phyloP scores from a whole-genome alignment of 2,888 invertebrate genomes.

The Cosmopolites sordidus region DNA sequence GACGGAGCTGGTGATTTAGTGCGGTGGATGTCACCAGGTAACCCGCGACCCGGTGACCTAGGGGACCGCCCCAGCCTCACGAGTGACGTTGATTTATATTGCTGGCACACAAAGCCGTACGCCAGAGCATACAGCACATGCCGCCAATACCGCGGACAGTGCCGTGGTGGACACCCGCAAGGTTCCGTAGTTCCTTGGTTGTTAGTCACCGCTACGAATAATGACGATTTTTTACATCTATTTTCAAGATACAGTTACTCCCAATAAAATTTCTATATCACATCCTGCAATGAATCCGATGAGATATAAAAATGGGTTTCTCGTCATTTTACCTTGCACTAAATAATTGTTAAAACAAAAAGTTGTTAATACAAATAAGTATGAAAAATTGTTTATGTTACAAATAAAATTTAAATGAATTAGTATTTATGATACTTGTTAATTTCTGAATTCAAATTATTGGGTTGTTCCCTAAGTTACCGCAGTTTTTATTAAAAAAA shows the following conservation, averaged over 20 bases:
- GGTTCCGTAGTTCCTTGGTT: not conserved
- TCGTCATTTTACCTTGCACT: too few species aligned
- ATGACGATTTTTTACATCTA: constrained; percentile 5
- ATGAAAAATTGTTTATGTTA: too few species aligned
- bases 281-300: too few species aligned
- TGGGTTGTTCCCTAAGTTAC: too few species aligned
- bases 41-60: constrained; percentile 48
- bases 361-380: too few species aligned
- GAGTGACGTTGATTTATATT: constrained; percentile 46
- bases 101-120: constrained; percentile 24
- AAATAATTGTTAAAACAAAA: too few species aligned
- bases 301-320: too few species aligned
- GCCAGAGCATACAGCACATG: constrained; percentile 18
- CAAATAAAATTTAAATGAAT: too few species aligned
- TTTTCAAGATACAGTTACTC: not conserved
- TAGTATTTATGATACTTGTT: too few species aligned
- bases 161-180: constrained; percentile 9
- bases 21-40: constrained; percentile 46
- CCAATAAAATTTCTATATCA: too few species aligned
- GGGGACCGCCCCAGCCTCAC: constrained; percentile 45
- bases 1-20: constrained; percentile 41
- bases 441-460: too few species aligned
- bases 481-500: too few species aligned
- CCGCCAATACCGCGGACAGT: constrained; percentile 11
- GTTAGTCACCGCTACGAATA: not conserved